Percentiles rank a stretch among this genome's conserved stretches.
Evolutionary conservation across 53 echinoderm and acorn worm genomes (phyloP).

Genomic region (Echinometra lucunter): DNA sequence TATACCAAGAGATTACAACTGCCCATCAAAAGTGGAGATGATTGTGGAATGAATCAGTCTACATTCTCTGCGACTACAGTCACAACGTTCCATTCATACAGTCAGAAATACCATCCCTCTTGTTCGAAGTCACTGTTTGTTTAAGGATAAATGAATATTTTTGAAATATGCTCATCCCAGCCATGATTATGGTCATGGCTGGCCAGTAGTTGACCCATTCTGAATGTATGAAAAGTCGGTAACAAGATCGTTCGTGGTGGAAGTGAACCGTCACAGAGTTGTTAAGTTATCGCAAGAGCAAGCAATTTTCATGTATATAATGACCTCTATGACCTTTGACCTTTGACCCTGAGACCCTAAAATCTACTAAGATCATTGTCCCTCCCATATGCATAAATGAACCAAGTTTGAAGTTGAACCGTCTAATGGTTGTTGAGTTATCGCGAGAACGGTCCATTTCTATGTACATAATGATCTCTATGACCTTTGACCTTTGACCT

Average conservation of each 20-base stretch:
- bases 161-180: neutral
- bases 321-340: too few species aligned
- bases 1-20: neutral
- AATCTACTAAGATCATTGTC: too few species aligned
- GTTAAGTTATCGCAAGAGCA: too few species aligned
- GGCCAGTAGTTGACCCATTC: neutral
- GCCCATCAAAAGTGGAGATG: neutral
- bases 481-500: too few species aligned
- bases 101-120: neutral
- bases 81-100: conserved; percentile 2
- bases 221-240: neutral
- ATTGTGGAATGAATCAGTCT: neutral
- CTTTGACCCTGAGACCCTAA: too few species aligned
- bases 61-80: neutral
- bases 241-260: neutral
- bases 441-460: too few species aligned
- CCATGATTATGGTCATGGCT: neutral
- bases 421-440: too few species aligned
- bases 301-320: too few species aligned
- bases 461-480: too few species aligned
- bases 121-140: neutral
- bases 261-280: too few species aligned
- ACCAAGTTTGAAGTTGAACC: too few species aligned
- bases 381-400: too few species aligned
- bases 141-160: neutral